Percentiles rank a stretch among this genome's conserved stretches.
Conservation (phyloP, 2,113 vertebrate genomes). For the Ploceus nigricollis region DNA sequence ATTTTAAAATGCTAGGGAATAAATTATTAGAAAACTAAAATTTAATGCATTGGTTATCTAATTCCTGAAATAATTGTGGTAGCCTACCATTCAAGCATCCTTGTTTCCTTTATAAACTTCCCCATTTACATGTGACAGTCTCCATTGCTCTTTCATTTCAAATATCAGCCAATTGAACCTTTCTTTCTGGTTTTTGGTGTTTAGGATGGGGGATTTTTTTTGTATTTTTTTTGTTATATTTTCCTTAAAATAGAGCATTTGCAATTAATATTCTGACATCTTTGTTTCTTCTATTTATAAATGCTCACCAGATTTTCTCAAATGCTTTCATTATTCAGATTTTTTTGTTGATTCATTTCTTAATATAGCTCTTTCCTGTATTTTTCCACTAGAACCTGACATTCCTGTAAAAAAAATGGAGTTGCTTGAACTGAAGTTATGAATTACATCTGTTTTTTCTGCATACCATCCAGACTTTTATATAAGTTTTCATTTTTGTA, state of each 20-base stretch:
- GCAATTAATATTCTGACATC: neutral
- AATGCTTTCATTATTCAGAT: neutral
- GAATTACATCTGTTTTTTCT: neutral
- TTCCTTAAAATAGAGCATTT: neutral
- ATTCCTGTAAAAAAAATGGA: neutral
- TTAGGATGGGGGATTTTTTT: rapidly evolving
- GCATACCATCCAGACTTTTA: neutral
- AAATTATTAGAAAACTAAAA: neutral
- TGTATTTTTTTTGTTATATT: neutral
- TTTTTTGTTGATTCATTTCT: neutral
- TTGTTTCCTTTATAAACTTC: neutral
- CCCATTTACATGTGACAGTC: neutral
- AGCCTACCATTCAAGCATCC: neutral
- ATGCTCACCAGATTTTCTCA: neutral
- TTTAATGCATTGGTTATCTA: neutral
- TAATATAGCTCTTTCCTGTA: neutral
- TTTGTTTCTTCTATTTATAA: neutral
- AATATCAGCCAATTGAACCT: neutral
- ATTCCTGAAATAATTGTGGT: neutral
- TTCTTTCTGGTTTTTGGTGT: neutral
- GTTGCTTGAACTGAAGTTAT: neutral
- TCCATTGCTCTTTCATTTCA: neutral
- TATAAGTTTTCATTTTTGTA: neutral
- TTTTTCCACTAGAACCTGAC: neutral
- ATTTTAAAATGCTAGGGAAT: neutral